Conservation (phyloP, 2,113 vertebrate species). For the Ceratotherium simum region DNA sequence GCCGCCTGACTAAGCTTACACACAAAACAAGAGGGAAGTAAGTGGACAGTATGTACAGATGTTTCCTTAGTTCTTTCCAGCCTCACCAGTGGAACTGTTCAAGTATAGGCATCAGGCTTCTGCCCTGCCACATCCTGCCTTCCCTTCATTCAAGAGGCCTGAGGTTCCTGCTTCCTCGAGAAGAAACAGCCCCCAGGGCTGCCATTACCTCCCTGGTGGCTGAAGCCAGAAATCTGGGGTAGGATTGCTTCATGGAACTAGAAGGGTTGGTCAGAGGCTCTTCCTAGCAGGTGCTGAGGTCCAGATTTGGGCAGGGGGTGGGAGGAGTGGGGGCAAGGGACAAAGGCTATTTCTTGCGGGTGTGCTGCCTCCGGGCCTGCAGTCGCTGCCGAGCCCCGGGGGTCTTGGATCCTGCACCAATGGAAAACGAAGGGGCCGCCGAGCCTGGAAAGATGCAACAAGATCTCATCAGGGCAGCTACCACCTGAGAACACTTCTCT, state of each 20-base stretch:
- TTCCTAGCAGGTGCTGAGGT: slow-evolving; percentile 66
- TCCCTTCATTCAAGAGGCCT: neutral
- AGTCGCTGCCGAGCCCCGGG: slow-evolving; percentile 92
- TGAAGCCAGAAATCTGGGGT: neutral
- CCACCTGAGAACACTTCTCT: neutral
- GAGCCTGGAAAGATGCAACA: slow-evolving; percentile 87
- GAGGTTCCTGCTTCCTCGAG: neutral
- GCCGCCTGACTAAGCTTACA: neutral
- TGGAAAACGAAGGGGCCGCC: slow-evolving; percentile 92
- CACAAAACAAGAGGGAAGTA: neutral
- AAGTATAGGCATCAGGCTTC: slow-evolving; percentile 87
- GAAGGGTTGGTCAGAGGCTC: slow-evolving; percentile 69
- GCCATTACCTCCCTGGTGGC: neutral
- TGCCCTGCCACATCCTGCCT: neutral
- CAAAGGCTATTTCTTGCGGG: slow-evolving; percentile 92
- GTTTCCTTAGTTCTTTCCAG: slow-evolving; percentile 85
- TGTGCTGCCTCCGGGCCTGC: slow-evolving; percentile 94
- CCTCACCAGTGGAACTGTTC: slow-evolving; percentile 85
- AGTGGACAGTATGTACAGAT: slow-evolving; percentile 86
- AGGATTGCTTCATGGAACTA: neutral
- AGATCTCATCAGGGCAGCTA: slow-evolving; percentile 34
- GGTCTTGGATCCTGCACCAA: slow-evolving; percentile 93
- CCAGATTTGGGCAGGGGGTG: neutral
- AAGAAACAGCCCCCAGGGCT: neutral
- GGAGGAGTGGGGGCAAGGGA: neutral